phyloP scores from a whole-genome alignment of 1,140 invertebrate species.

The Orussus abietinus region DNA sequence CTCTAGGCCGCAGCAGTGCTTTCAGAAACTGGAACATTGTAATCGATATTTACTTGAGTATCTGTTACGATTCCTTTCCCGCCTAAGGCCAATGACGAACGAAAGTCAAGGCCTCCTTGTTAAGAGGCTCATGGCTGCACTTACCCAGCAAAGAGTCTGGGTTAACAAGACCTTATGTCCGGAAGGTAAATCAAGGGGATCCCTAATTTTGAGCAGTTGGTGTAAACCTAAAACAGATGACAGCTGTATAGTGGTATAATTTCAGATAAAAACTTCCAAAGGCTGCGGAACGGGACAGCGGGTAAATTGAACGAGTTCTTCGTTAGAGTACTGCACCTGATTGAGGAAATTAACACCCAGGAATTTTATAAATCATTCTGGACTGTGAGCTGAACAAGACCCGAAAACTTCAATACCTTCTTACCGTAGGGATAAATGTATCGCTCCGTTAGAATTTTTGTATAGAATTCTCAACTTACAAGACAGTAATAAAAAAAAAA shows the following conservation, averaged over 20 bases:
- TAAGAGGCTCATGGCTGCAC: conserved; percentile 60
- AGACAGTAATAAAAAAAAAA: too few species aligned
- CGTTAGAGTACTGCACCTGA: conserved; percentile 36
- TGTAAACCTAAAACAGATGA: neutral
- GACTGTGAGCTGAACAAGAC: too few species aligned
- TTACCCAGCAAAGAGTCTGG: conserved; percentile 63
- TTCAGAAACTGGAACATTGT: conserved; percentile 61
- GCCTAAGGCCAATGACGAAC: conserved; percentile 60
- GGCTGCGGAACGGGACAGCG: conserved; percentile 54
- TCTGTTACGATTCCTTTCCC: conserved; percentile 65
- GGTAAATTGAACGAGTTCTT: conserved; percentile 53
- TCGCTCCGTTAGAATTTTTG: too few species aligned
- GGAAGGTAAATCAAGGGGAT: conserved; percentile 36
- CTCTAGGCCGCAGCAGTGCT: conserved; percentile 58
- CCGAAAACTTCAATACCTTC: too few species aligned
- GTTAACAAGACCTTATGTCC: conserved; percentile 57
- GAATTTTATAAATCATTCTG: conserved; percentile 31
- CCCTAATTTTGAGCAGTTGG: neutral
- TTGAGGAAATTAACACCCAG: conserved; percentile 45
- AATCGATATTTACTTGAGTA: conserved; percentile 69
- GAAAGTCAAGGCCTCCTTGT: conserved; percentile 59
- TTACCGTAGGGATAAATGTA: too few species aligned
- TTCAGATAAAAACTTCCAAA: conserved; percentile 49
- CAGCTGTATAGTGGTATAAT: conserved; percentile 11
- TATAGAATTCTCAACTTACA: too few species aligned